Conservation (phyloP, 2,888 invertebrate species). For the Hemistola chrysoprasaria region DNA sequence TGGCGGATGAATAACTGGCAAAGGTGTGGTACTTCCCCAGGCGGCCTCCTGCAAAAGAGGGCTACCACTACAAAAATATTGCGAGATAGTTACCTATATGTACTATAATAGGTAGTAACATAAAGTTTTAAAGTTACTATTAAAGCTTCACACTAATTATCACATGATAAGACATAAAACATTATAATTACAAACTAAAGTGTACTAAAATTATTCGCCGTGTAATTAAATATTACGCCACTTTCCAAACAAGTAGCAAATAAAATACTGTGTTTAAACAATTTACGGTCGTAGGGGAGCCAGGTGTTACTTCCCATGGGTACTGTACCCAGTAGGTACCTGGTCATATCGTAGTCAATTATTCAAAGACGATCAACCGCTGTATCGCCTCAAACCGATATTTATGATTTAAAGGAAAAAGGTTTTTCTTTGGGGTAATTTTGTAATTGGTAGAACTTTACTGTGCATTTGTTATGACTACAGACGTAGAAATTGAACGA, state of each 20-base stretch:
- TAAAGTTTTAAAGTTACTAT: no score
- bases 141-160: no score
- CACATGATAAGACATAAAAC: not conserved
- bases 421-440: not conserved
- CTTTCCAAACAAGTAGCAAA: slow-evolving; percentile 15
- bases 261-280: slow-evolving; percentile 25
- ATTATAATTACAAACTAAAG: slow-evolving; percentile 6
- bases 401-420: not conserved
- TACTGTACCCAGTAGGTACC: not conserved
- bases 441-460: not conserved
- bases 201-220: slow-evolving; percentile 4
- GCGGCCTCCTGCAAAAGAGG: no score
- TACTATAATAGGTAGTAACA: no score
- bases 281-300: slow-evolving; percentile 13
- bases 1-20: no score
- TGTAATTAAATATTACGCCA: slow-evolving; percentile 27
- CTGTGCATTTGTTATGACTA: no score
- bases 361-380: slow-evolving; percentile 24
- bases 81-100: no score
- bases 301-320: slow-evolving; percentile 17
- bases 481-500: no score
- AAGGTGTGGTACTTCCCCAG: no score
- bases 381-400: slow-evolving; percentile 7
- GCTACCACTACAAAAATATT: no score
- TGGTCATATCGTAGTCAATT: slow-evolving; percentile 13